Base-by-base conservation (phyloP, 1,140 invertebrate species). In the Aphis gossypii region DNA sequence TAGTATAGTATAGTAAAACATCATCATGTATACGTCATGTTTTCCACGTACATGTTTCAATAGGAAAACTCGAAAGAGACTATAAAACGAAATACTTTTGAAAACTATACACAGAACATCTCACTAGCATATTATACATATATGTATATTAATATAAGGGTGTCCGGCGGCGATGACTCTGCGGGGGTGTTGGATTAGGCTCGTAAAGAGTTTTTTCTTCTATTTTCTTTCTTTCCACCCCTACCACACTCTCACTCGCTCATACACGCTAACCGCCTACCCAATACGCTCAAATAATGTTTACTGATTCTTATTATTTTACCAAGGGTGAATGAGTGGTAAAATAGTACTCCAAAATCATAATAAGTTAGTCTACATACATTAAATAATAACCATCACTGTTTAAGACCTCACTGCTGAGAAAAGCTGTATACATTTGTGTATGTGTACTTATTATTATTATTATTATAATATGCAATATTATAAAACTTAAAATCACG, bases 241-340 rank as follows among this genome's bases (percentile, higher is more conserved):
- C 60, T 30, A 14, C 60, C 30, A 76, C 60, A 35, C 30, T n/a
- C 60, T 18, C 30, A 14, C n/a, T 35, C 14, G 18, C 60, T 0
- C 60, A n/a, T 21, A 14, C 30, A 18, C 9, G n/a, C 30, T n/a
- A 76, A 76, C n/a, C 60, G 6, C 1, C 46, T 21, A 82, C n/a
- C 35, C 76, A 9, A 92, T 92, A 54, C 68, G 6, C 21, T 9
- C 8, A 92, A 92, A 92, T n/a, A 76, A 92, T 92, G 91, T 83
- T 35, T 84, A 84, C 38, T 35, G 68, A 48, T 25, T 84, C 91
- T 82, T 92, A 84, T 83, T 92, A 92, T 82, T 82, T 92, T 30
- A 84, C 46, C 76, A 2, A 21, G n/a, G 76, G 56, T 38, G 3
- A 21, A 90, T 23, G 41, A 38, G 9, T 6, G 21, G 46, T 4